These are phyloP conservation scores for Pelobates cultripes DNA, from an alignment of 2,797 vertebrate species.

Conservation along the genomic window DNA sequence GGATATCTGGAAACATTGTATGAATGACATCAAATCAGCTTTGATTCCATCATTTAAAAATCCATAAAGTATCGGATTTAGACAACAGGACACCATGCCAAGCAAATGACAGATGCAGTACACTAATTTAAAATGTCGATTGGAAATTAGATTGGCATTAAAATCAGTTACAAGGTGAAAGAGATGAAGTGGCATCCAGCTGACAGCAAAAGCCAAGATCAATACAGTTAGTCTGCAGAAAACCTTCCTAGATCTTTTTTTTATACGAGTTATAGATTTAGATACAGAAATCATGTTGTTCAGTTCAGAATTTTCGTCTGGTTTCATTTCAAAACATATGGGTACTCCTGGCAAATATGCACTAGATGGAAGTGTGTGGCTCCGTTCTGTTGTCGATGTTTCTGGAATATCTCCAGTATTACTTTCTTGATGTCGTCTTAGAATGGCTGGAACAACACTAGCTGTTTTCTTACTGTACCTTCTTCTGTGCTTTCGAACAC, in stretches of 20 bases:
- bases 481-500: slow-evolving; percentile 72
- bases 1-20: slow-evolving; percentile 72
- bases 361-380: slow-evolving; percentile 67
- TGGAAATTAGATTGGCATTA: slow-evolving; percentile 79
- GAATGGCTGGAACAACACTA: slow-evolving; percentile 72
- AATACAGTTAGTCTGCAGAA: slow-evolving; percentile 78
- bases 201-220: slow-evolving; percentile 78
- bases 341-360: slow-evolving; percentile 76
- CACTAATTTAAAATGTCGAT: slow-evolving; percentile 82
- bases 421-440: slow-evolving; percentile 59
- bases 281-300: slow-evolving; percentile 66
- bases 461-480: slow-evolving; percentile 77
- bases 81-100: slow-evolving; percentile 81
- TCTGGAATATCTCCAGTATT: slow-evolving; percentile 60
- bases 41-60: slow-evolving; percentile 84
- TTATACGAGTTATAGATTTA: slow-evolving; percentile 69
- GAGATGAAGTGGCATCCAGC: slow-evolving; percentile 83
- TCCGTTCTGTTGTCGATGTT: slow-evolving; percentile 64
- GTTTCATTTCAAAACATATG: slow-evolving; percentile 79
- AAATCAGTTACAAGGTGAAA: slow-evolving; percentile 82
- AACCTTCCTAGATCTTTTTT: slow-evolving; percentile 74
- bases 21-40: slow-evolving; percentile 75
- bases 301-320: slow-evolving; percentile 69
- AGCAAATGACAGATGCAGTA: slow-evolving; percentile 83
- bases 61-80: slow-evolving; percentile 82